Conservation (phyloP, 2,888 invertebrate genomes). For the Horisme vitalbata region DNA sequence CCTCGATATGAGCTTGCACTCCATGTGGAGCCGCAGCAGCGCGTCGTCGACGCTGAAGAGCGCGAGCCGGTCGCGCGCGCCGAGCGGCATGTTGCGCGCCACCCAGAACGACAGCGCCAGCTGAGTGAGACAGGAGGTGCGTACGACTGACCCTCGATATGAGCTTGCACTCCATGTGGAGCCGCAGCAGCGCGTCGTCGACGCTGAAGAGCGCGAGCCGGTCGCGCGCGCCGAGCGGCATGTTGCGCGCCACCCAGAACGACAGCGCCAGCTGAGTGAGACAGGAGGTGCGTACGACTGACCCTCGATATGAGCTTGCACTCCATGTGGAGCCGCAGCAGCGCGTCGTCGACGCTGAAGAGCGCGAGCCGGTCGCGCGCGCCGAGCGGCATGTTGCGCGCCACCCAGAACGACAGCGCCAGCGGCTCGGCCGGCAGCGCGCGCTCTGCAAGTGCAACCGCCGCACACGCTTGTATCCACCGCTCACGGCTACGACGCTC, state of each 20-base stretch:
- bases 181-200: constrained; percentile 67
- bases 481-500: too few species aligned
- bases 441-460: constrained; percentile 30
- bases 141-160: constrained; percentile 48
- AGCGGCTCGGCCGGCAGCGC: constrained; percentile 64
- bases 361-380: constrained; percentile 63
- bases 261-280: constrained; percentile 75
- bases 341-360: constrained; percentile 63
- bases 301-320: constrained; percentile 54
- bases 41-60: constrained; percentile 67
- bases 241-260: constrained; percentile 75
- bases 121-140: too few species aligned
- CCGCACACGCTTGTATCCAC: too few species aligned
- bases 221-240: constrained; percentile 49
- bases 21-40: constrained; percentile 68
- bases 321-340: constrained; percentile 68
- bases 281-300: too few species aligned
- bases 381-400: constrained; percentile 67
- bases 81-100: constrained; percentile 69
- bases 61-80: constrained; percentile 60
- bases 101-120: constrained; percentile 77
- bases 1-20: constrained; percentile 51
- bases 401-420: constrained; percentile 76
- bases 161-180: constrained; percentile 63
- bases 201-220: constrained; percentile 48